Percentiles rank a stretch among this genome's conserved stretches.
These are phyloP conservation scores for Rhipidura dahli DNA, from an alignment of 2,113 vertebrate species.

Conservation along the genomic window DNA sequence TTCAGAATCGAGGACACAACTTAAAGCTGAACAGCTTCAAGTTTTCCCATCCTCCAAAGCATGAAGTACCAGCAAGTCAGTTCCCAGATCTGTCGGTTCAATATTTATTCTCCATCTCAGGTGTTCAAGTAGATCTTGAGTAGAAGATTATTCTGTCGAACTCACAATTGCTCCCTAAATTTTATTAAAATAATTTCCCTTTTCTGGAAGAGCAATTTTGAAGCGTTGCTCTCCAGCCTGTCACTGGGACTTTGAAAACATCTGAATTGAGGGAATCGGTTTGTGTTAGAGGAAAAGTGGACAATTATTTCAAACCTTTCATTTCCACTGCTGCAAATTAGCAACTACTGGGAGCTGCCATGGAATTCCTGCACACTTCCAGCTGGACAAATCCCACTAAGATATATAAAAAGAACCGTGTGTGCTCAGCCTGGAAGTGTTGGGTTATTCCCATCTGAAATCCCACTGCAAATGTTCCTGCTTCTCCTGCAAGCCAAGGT, in stretches of 20 bases:
- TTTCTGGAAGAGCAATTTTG: slow-evolving; percentile 2
- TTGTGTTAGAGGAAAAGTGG: slow-evolving; percentile 41
- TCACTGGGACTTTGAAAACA: background rate
- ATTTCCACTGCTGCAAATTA: slow-evolving; percentile 46
- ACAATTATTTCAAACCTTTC: slow-evolving; percentile 53
- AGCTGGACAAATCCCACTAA: slow-evolving; percentile 10
- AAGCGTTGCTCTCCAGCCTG: slow-evolving; percentile 15
- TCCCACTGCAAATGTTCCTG: background rate
- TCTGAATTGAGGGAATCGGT: slow-evolving; percentile 40
- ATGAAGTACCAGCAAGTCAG: background rate
- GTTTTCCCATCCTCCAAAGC: background rate
- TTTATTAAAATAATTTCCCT: slow-evolving; percentile 20
- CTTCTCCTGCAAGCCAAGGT: background rate
- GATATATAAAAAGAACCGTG: background rate
- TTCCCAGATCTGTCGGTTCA: background rate
- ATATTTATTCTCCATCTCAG: background rate
- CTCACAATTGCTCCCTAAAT: background rate
- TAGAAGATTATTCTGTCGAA: background rate
- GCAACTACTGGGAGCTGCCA: slow-evolving; percentile 23
- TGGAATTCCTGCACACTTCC: slow-evolving; percentile 18
- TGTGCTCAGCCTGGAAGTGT: background rate
- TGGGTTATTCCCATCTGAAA: slow-evolving; percentile 18
- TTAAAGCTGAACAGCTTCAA: background rate
- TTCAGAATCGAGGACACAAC: background rate
- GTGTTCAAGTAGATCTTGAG: background rate